These are phyloP conservation scores for Cyclura pinguis DNA, from an alignment of 2,797 vertebrate genomes.

Conservation along the genomic window DNA sequence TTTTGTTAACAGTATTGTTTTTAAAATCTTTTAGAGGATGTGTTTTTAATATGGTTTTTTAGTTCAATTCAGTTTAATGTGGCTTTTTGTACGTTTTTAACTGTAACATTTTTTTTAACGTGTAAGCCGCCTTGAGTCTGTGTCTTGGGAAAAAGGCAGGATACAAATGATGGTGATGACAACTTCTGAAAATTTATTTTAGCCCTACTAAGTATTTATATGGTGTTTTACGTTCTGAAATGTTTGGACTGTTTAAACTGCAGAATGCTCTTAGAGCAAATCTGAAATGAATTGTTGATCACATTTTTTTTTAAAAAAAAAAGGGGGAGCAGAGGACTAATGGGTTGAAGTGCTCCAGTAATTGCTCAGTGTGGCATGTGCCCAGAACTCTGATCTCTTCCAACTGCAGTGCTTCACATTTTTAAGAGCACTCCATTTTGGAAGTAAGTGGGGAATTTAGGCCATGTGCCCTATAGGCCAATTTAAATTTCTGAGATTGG, in stretches of 20 bases:
- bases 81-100: too few species aligned
- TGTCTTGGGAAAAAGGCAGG: too few species aligned
- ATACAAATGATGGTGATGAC: too few species aligned
- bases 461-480: constrained; percentile 62
- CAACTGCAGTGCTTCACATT: constrained; percentile 65
- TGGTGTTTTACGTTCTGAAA: constrained; percentile 47
- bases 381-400: constrained; percentile 68
- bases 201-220: constrained; percentile 1
- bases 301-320: background rate
- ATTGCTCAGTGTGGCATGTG: constrained; percentile 66
- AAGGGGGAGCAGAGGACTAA: constrained; percentile 5
- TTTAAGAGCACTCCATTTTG: constrained; percentile 74
- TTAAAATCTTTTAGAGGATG: too few species aligned
- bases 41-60: too few species aligned
- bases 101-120: too few species aligned
- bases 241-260: constrained; percentile 54
- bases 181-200: constrained; percentile 36
- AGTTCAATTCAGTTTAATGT: too few species aligned
- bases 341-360: constrained; percentile 64
- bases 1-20: too few species aligned
- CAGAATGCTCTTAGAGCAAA: constrained; percentile 64
- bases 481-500: constrained; percentile 75
- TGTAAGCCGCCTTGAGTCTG: too few species aligned
- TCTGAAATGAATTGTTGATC: constrained; percentile 72
- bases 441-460: constrained; percentile 72